Evolutionary conservation across 2,797 vertebrate species (phyloP), one percentile per base, ranked within the genome.

Genomic region (Darevskia nairensis): DNA sequence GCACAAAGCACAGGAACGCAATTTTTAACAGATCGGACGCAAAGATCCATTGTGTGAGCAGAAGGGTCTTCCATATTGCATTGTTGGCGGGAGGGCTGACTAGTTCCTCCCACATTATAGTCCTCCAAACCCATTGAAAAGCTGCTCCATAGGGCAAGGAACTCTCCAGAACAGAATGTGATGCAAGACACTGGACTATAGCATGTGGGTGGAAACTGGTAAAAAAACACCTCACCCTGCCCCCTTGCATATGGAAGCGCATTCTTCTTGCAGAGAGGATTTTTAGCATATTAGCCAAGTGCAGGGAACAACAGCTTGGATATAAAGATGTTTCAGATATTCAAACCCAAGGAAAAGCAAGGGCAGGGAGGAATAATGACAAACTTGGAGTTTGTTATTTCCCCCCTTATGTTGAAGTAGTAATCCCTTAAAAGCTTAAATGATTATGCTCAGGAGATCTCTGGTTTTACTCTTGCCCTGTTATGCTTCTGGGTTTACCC

Each of bases 321-420:
- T 27, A 46, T 6, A n/a, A 82, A 80, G 59, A 41, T 23, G 4
- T 82, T 32, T 23, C 25, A 72, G 55, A 80, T 77, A 88, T 1
- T 39, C 80, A 92, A 89, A 85, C 80, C n/a, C 27, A 29, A 27
- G 2, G 15, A 23, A 84, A 80, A 69, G 46, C 68, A 82, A 88
- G 86, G 0, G 39, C 13, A 35, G 29, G n/a, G 4, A 39, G 19
- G 44, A 55, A 82, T 46, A 32, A 69, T 32, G 46, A 59, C 80
- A 61, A 44, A 41, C 11, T 72, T 27, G 4, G 35, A 84, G 21
- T 78, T 69, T 83, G 23, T 59, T 59, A 61, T 66, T 82, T 44
- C 46, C 29, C 80, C 69, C 59, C 50, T 80, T 69, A 55, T 90
- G 71, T 50, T 39, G 82, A 77, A 27, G 44, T 39, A 87, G 44